These are phyloP conservation scores for Aphaenogaster floridana DNA, from an alignment of 1,140 invertebrate species.

Conservation along the genomic window DNA sequence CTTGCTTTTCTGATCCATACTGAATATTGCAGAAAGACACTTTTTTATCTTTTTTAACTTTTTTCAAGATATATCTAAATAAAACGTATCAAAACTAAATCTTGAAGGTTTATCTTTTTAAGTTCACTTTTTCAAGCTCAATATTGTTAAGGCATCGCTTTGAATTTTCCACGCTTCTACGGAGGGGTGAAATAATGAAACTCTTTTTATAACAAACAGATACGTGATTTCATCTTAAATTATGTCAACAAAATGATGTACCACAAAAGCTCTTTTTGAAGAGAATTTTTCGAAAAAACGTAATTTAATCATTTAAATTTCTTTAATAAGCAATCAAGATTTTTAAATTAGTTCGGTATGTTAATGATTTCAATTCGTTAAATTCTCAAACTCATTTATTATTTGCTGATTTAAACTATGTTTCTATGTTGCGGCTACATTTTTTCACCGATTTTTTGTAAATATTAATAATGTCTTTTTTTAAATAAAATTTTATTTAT, in stretches of 20 bases:
- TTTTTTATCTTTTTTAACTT: neutral
- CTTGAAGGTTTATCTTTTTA: neutral
- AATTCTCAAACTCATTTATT: neutral
- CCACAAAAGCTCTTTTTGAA: neutral
- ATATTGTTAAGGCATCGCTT: neutral
- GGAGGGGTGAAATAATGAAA: neutral
- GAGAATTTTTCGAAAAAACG: neutral
- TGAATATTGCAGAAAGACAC: neutral
- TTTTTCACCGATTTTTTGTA: neutral
- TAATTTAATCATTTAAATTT: conserved; percentile 2
- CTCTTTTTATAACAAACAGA: neutral
- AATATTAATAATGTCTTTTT: neutral
- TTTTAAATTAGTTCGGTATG: neutral
- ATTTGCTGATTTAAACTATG: neutral
- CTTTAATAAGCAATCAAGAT: neutral
- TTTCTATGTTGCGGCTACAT: neutral
- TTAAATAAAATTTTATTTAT: neutral
- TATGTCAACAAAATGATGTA: neutral
- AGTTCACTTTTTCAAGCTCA: neutral
- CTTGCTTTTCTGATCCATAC: neutral
- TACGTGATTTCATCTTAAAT: neutral
- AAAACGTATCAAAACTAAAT: neutral
- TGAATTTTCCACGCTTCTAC: neutral
- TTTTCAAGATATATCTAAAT: neutral
- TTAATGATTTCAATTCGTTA: neutral